Percentiles rank a stretch among this genome's conserved stretches.
Evolutionary conservation across 2,797 vertebrate species (phyloP).

Genomic region (Galago senegalensis): DNA sequence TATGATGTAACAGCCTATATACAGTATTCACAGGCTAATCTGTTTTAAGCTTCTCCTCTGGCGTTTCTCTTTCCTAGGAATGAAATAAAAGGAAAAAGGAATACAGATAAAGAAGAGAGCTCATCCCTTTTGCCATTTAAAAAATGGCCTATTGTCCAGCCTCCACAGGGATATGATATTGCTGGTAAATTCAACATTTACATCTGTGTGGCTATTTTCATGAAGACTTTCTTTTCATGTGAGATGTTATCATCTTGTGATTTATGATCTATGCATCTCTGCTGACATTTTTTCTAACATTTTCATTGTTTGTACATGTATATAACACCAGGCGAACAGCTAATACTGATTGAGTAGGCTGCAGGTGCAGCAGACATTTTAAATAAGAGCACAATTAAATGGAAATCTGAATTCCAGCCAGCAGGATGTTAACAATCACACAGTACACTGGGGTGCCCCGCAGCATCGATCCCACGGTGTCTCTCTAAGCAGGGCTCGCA

Average conservation of each 20-base stretch:
- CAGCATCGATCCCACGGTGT: constrained; percentile 79
- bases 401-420: constrained; percentile 84
- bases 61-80: constrained; percentile 81
- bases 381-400: constrained; percentile 87
- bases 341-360: constrained; percentile 46
- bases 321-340: constrained; percentile 75
- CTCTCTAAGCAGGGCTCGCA: constrained; percentile 76
- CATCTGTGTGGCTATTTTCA: constrained; percentile 81
- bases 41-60: constrained; percentile 80
- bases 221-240: constrained; percentile 77
- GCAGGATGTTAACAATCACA: constrained; percentile 84
- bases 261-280: constrained; percentile 86
- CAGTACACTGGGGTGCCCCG: constrained; percentile 55
- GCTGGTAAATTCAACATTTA: constrained; percentile 83
- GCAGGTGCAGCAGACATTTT: constrained; percentile 84
- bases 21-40: constrained; percentile 75
- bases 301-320: constrained; percentile 87
- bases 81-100: constrained; percentile 81
- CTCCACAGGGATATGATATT: constrained; percentile 66
- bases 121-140: constrained; percentile 75
- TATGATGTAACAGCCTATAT: constrained; percentile 76
- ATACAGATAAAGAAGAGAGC: constrained; percentile 77
- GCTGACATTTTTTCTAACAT: constrained; percentile 83
- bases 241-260: constrained; percentile 85
- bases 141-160: constrained; percentile 77